Evolutionary conservation across 2,888 invertebrate species (phyloP).

Genomic region (Philereme transversata): DNA sequence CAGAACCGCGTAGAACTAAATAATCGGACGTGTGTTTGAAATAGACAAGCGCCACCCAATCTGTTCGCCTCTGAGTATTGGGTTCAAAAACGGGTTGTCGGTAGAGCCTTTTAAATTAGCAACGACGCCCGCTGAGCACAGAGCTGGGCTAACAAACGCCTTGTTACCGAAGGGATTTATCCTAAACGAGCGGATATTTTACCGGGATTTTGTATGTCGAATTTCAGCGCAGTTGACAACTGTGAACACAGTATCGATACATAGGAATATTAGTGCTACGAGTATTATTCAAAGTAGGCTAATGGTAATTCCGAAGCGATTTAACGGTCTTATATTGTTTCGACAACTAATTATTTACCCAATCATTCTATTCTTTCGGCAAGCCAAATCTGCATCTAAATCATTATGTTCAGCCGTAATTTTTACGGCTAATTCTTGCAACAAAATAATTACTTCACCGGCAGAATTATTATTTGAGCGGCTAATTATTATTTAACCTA

Average conservation of each 20-base stretch:
- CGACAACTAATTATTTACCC: too few species aligned
- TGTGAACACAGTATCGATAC: conserved; percentile 5
- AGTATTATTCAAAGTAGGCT: background rate
- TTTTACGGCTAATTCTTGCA: too few species aligned
- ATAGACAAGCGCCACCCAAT: background rate
- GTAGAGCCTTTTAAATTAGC: conserved; percentile 60
- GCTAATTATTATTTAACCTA: too few species aligned
- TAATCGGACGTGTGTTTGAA: background rate
- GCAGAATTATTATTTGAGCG: too few species aligned
- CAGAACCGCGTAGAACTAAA: too few species aligned
- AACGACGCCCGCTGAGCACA: conserved; percentile 45
- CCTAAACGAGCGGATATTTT: conserved; percentile 48
- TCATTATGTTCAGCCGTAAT: too few species aligned
- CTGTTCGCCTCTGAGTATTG: conserved; percentile 1
- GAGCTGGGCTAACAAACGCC: conserved; percentile 61
- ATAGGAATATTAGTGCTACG: background rate
- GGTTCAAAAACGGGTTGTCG: conserved; percentile 11
- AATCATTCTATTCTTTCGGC: too few species aligned
- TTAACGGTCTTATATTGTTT: too few species aligned
- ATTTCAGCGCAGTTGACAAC: conserved; percentile 10
- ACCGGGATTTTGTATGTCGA: conserved; percentile 19
- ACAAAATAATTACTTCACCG: too few species aligned
- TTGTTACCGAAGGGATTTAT: conserved; percentile 63
- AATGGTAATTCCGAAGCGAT: background rate
- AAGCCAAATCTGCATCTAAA: too few species aligned